A percentile compares a stretch with the other conserved stretches of the same genome.
phyloP scores from a whole-genome alignment of 2,113 vertebrate genomes.

The Pseudopipra pipra region DNA sequence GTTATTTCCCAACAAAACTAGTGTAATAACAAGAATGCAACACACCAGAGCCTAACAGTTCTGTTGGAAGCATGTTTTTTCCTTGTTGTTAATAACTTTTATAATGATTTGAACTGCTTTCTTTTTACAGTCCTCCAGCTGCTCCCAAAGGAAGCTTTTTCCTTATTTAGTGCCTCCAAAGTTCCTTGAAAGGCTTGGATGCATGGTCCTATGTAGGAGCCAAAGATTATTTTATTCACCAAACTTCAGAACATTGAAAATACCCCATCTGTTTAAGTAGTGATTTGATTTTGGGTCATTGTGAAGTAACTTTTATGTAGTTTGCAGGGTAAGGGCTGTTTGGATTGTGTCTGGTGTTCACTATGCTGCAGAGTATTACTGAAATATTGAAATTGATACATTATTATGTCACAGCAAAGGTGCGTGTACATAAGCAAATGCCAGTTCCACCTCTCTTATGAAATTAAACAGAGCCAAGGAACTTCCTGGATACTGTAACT shows the following conservation, averaged over 20 bases:
- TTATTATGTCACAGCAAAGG: conserved; percentile 16
- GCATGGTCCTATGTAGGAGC: not conserved
- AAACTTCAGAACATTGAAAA: conserved; percentile 18
- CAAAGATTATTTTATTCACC: conserved; percentile 36
- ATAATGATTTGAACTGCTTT: conserved; percentile 40
- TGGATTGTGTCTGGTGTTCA: not conserved
- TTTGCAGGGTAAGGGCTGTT: not conserved
- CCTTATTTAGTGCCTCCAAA: conserved; percentile 25
- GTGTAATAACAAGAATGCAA: not conserved
- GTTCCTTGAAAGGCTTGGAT: conserved; percentile 38
- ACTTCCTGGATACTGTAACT: conserved; percentile 9
- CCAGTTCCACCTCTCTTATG: not conserved
- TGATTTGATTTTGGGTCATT: not conserved
- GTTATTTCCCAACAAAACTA: not conserved
- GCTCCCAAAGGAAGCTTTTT: conserved; percentile 51
- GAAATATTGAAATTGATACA: not conserved
- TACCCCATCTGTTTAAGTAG: not conserved
- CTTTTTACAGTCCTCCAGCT: conserved; percentile 49
- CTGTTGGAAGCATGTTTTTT: not conserved
- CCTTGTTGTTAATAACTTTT: conserved; percentile 64
- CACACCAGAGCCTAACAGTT: not conserved
- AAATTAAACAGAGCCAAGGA: not conserved
- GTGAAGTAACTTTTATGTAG: not conserved
- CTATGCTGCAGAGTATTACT: not conserved
- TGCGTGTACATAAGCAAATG: not conserved